Evolutionary conservation across 2,113 vertebrate genomes (phyloP).

Genomic region (Heterotilapia buettikoferi): DNA sequence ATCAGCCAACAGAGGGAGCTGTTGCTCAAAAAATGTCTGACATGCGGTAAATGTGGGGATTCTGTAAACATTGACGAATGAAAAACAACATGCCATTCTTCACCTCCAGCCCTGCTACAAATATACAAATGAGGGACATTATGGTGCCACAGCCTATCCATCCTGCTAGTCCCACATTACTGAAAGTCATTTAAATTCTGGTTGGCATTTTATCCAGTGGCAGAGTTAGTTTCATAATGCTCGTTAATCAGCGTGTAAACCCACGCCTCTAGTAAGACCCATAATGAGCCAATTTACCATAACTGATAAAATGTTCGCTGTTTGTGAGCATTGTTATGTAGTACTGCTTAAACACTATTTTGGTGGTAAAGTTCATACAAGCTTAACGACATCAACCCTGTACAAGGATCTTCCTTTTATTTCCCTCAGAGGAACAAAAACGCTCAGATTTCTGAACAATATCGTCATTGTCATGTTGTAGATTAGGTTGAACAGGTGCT

Average conservation of each 20-base stretch:
- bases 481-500: neutral
- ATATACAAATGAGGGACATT: neutral
- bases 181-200: neutral
- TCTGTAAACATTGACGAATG: neutral
- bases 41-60: neutral
- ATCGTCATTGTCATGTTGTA: neutral
- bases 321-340: neutral
- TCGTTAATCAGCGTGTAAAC: neutral
- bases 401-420: neutral
- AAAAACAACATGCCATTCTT: neutral
- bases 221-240: neutral
- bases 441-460: neutral
- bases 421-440: neutral
- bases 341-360: neutral
- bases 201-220: neutral
- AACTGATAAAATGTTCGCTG: neutral
- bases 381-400: neutral
- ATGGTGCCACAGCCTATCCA: neutral
- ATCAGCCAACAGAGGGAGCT: constrained; percentile 17
- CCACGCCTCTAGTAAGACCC: neutral
- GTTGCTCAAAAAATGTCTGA: neutral
- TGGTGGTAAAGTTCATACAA: neutral
- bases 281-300: neutral
- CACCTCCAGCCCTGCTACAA: neutral
- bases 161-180: neutral